These are phyloP conservation scores for Heterodera schachtii DNA, from an alignment of 1,140 invertebrate genomes.

Conservation along the genomic window DNA sequence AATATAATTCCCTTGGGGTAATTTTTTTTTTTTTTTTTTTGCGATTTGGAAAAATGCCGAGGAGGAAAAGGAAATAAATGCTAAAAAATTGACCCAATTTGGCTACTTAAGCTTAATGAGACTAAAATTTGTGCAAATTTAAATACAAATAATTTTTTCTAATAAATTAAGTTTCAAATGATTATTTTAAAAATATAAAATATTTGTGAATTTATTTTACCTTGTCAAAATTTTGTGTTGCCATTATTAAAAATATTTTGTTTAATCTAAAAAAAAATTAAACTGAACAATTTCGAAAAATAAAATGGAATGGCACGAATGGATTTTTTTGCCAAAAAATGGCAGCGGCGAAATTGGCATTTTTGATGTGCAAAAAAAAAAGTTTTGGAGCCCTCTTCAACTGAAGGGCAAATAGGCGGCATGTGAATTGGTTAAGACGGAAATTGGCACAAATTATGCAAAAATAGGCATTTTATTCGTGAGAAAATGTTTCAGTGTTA, in stretches of 20 bases:
- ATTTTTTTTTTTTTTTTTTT: not conserved
- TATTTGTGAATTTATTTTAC: not conserved
- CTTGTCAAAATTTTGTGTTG: not conserved
- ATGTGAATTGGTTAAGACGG: not conserved
- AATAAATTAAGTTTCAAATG: too few relatives aligned
- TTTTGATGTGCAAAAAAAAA: not conserved
- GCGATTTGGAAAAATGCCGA: not conserved
- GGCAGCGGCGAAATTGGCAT: not conserved
- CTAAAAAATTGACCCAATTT: not conserved
- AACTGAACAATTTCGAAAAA: not conserved
- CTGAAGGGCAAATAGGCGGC: not conserved
- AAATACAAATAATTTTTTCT: too few relatives aligned
- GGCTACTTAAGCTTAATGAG: not conserved
- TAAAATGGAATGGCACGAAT: not conserved
- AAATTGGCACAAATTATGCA: not conserved
- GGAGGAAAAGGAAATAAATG: not conserved
- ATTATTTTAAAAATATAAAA: too few relatives aligned
- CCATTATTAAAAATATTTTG: not conserved
- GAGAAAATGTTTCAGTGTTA: too few relatives aligned
- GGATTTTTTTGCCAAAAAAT: not conserved
- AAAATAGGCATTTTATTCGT: not conserved
- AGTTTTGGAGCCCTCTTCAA: not conserved
- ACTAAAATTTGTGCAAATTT: not conserved
- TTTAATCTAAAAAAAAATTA: not conserved
- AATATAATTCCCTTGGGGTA: not conserved